A percentile compares a stretch with the other conserved stretches of the same genome.
Evolutionary conservation across 2,113 vertebrate species (phyloP).

Genomic region (Theropithecus gelada): DNA sequence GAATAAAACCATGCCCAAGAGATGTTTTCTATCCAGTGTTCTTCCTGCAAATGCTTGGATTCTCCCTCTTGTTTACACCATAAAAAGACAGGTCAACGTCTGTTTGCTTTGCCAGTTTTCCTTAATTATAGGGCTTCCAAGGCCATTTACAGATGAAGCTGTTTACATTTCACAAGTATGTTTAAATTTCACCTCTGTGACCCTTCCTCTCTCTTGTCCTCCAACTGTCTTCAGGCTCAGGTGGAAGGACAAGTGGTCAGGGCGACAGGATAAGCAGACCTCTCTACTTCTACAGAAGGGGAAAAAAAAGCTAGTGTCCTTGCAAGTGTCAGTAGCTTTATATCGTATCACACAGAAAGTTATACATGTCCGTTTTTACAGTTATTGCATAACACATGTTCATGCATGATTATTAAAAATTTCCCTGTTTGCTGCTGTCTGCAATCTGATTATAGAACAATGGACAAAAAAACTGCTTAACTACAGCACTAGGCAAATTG

Average conservation of each 20-base stretch:
- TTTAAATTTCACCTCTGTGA: slow-evolving; percentile 3
- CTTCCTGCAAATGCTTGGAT: slow-evolving; percentile 18
- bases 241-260: not conserved
- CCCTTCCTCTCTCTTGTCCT: not conserved
- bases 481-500: not conserved
- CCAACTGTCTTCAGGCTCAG: not conserved
- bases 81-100: slow-evolving; percentile 56
- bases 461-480: not conserved
- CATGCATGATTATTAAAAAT: not conserved
- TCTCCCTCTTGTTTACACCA: slow-evolving; percentile 33
- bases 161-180: not conserved
- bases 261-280: not conserved
- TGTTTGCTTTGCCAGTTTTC: slow-evolving; percentile 60
- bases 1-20: not conserved
- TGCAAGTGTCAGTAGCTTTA: not conserved
- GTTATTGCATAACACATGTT: not conserved
- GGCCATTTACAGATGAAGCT: slow-evolving; percentile 35
- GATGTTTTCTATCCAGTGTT: not conserved
- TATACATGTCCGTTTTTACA: not conserved
- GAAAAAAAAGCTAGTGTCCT: not conserved
- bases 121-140: slow-evolving; percentile 59
- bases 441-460: not conserved
- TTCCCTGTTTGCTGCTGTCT: not conserved
- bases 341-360: not conserved
- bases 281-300: not conserved